Evolutionary conservation across 92 coral and sea anemone genomes (phyloP), one percentile per base, ranked within the genome.

Genomic region (Heliopora coerulea): DNA sequence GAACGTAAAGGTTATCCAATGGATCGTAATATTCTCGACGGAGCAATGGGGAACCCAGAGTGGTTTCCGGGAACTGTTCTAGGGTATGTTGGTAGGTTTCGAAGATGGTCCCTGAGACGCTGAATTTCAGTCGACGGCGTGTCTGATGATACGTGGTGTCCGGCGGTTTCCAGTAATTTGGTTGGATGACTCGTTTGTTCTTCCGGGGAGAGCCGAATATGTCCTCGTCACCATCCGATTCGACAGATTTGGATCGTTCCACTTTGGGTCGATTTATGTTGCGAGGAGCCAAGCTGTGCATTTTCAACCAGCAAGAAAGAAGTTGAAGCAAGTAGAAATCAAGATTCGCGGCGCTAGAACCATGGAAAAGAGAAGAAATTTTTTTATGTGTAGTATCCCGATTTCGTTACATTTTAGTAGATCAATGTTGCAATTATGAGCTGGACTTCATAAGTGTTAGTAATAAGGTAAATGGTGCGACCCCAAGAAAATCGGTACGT

Each of bases 11-110:
- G 48, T 86, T 72, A 28, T 41, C 72, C 8, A 62, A 61, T 0
- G 96, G 87, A 54, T 85, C 79, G 63, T 80, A 92, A 35, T 82
- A 92, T 13, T 70, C 77, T 31, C 49, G 59, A 39, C 96, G 79
- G 41, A 83, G 86, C 33, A 85, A 80, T 18, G 79, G 82, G 68
- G 83, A 83, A 1, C 97, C 97, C 5, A 92, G 86, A 0, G 88
- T 86, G 15, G 96, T 92, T 0, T 92, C 91, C 12, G 97, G 97
- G 65, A 85, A 90, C 75, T 85, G 80, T 8, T 68, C 83, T 4
- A 92, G 77, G 11, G 97, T 92, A 37, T 78, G 73, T 72, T 87
- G 89, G 50, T 86, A 87, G 32, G 97, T 92, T 69, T 92, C 96
- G 64, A 80, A 92, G 19, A 87, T 88, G 56, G 84, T 79, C 24